Base-by-base conservation (phyloP, 2,888 invertebrate genomes). In the Dryocosmus kuriphilus region DNA sequence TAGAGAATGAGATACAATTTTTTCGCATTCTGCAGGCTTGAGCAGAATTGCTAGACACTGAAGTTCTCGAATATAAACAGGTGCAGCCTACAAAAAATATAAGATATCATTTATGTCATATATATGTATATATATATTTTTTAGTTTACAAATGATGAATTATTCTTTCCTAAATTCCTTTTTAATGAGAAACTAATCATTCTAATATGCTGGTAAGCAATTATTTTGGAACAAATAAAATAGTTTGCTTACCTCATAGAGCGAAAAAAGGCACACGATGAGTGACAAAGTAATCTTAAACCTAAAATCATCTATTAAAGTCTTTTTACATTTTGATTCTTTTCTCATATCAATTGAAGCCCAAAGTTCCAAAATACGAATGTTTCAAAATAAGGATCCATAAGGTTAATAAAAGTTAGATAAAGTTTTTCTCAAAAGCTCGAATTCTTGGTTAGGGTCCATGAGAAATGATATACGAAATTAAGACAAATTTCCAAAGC, bases 1-100 rank as follows among this genome's bases (percentile, higher is more conserved):
- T 55, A 11, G 5, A 60, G 27, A 24, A 60, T 24, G 60, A 1
- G 27, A 27, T 27, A 60, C 27, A 30, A 84, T 75, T 62, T 75
- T 81, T n/a, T 76, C 67, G 38, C 85, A 85, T 75, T 85, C 85
- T 65, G 80, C 80, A 14, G 84, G 83, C 27, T 80, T 81, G 27
- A 85, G 78, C 11, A 79, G 78, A 11, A 78, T 74, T n/a, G 84
- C 83, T 74, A 85, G 67, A 30, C 81, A 62, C 22, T 79, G 77
- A 16, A 85, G 76, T 67, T 84, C 80, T 22, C 80, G 79, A 22
- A 81, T 77, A n/a, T 81, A 51, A 30, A 46, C 51, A 71, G 51
- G 51, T 30, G 51, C 19, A 51, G 46, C 71, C 71, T 71, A n/a
- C 27, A 32, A 30, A 32, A n/a, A 51, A 71, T 32, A 14, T 32